Evolutionary conservation across 1,140 invertebrate genomes (phyloP).

Genomic region (Coelopa frigida): DNA sequence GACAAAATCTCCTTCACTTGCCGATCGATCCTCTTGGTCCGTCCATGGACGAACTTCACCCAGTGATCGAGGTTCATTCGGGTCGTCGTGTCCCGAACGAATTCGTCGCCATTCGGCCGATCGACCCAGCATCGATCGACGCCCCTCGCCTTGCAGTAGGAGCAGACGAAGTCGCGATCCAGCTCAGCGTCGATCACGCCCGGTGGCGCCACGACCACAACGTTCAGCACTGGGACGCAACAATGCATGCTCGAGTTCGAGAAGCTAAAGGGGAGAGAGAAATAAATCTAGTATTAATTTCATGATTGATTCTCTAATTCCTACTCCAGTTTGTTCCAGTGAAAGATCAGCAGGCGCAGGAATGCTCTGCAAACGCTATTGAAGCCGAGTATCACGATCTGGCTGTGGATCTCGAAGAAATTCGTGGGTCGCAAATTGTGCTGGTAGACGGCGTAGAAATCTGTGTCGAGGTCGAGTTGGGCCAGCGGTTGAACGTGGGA

Average conservation of each 20-base stretch:
- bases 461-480: conserved; percentile 11
- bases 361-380: conserved; percentile 19
- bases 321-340: conserved; percentile 30
- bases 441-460: conserved; percentile 20
- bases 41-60: conserved; percentile 26
- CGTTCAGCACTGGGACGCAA: conserved; percentile 20
- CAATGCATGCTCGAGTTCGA: conserved; percentile 17
- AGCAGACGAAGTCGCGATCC: conserved; percentile 25
- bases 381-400: conserved; percentile 30
- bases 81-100: conserved; percentile 17
- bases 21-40: conserved; percentile 20
- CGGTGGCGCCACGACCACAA: conserved; percentile 19
- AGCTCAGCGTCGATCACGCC: conserved; percentile 30
- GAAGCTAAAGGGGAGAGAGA: neutral
- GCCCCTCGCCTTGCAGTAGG: conserved; percentile 8
- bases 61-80: conserved; percentile 30
- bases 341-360: conserved; percentile 25
- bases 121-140: conserved; percentile 18
- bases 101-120: conserved; percentile 16
- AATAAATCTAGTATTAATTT: neutral
- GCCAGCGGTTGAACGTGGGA: neutral
- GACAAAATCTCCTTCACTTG: neutral
- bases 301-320: conserved; percentile 4
- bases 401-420: conserved; percentile 21
- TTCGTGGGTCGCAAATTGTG: conserved; percentile 23